phyloP scores from a whole-genome alignment of 2,113 vertebrate genomes.

The Oplegnathus fasciatus region DNA sequence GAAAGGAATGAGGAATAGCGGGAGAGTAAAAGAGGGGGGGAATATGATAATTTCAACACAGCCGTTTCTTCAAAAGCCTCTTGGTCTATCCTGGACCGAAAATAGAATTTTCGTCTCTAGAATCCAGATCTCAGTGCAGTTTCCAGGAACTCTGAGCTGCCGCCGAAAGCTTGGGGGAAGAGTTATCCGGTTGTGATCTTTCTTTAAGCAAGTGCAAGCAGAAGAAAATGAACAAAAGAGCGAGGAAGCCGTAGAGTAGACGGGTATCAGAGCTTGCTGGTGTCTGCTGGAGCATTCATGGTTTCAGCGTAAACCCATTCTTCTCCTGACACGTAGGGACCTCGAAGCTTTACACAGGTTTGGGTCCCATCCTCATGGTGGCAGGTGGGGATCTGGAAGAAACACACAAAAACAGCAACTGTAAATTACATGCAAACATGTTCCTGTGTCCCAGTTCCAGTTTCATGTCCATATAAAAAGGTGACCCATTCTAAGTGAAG shows the following conservation, averaged over 20 bases:
- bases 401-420: slow-evolving; percentile 21
- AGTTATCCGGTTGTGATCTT: slow-evolving; percentile 56
- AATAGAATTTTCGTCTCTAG: slow-evolving; percentile 60
- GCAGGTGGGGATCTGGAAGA: slow-evolving; percentile 71
- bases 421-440: slow-evolving; percentile 36
- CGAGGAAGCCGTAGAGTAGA: background rate
- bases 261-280: slow-evolving; percentile 56
- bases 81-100: slow-evolving; percentile 56
- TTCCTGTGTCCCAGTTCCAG: background rate
- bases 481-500: background rate
- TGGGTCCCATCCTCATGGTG: slow-evolving; percentile 50
- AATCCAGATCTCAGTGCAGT: slow-evolving; percentile 64
- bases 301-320: slow-evolving; percentile 50
- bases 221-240: slow-evolving; percentile 39
- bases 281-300: slow-evolving; percentile 68
- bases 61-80: slow-evolving; percentile 59
- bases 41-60: slow-evolving; percentile 65
- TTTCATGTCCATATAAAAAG: background rate
- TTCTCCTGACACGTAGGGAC: slow-evolving; percentile 36
- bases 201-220: slow-evolving; percentile 40
- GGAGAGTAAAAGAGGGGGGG: slow-evolving; percentile 46
- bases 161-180: slow-evolving; percentile 48
- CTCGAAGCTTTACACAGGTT: slow-evolving; percentile 40
- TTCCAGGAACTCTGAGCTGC: slow-evolving; percentile 66
- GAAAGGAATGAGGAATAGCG: slow-evolving; percentile 51